phyloP scores from a whole-genome alignment of 2,888 invertebrate species.

The Volucella inanis region DNA sequence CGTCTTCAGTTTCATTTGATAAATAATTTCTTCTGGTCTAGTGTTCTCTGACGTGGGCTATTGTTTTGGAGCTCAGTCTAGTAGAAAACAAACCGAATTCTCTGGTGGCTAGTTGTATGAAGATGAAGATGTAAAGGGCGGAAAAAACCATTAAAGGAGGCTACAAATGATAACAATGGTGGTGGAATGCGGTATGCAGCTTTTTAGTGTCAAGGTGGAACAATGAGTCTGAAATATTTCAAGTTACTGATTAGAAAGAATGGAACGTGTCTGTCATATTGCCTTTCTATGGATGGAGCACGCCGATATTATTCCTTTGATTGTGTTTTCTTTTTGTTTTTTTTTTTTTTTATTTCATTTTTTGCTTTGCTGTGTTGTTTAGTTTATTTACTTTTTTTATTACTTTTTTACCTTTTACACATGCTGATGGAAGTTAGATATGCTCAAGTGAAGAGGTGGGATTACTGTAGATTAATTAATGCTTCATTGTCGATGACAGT shows the following conservation, averaged over 20 bases:
- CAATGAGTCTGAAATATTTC: constrained; percentile 58
- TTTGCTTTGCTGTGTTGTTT: too few species aligned
- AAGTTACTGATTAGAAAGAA: constrained; percentile 60
- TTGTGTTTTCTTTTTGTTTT: constrained; percentile 27
- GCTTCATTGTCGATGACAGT: constrained; percentile 70
- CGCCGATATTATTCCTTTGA: constrained; percentile 55
- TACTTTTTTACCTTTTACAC: constrained; percentile 25
- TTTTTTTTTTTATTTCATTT: not conserved
- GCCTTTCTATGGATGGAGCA: constrained; percentile 49
- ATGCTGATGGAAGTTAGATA: constrained; percentile 21
- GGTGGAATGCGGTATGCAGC: constrained; percentile 72
- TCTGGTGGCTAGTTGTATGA: not conserved
- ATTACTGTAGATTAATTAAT: constrained; percentile 71
- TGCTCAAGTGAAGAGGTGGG: constrained; percentile 52
- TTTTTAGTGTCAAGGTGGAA: constrained; percentile 74
- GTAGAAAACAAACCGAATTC: constrained; percentile 33
- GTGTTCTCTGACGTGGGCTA: constrained; percentile 24
- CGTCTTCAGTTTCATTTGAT: constrained; percentile 52
- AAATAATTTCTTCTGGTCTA: constrained; percentile 49
- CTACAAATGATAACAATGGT: constrained; percentile 63
- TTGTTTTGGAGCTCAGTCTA: constrained; percentile 38
- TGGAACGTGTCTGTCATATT: constrained; percentile 70
- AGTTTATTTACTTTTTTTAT: not conserved
- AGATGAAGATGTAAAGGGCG: constrained; percentile 7
- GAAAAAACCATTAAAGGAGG: constrained; percentile 53